Percentiles rank a stretch among this genome's conserved stretches.
Evolutionary conservation across 2,888 invertebrate genomes (phyloP).

Genomic region (Leptinotarsa tumamoca): DNA sequence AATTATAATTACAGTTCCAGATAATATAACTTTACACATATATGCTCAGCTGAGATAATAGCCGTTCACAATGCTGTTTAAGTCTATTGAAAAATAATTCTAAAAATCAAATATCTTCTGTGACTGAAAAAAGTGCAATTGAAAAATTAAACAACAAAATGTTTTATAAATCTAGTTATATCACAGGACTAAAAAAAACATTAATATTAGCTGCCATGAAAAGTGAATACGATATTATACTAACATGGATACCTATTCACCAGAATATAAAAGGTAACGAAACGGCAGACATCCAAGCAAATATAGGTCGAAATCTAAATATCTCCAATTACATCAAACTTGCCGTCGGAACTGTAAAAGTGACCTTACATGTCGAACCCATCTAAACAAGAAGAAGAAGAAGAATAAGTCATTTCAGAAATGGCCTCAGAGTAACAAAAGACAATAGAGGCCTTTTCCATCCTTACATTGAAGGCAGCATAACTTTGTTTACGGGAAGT

Average conservation of each 20-base stretch:
- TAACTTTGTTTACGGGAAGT: no score
- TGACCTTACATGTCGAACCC: no score
- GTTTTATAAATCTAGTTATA: background rate
- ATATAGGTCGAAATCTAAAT: background rate
- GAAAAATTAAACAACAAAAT: background rate
- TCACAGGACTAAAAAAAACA: background rate
- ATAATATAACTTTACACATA: background rate
- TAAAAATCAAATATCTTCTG: no score
- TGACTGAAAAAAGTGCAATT: background rate
- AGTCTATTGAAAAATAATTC: no score
- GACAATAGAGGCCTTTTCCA: no score
- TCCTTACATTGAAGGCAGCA: no score
- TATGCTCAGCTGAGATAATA: background rate
- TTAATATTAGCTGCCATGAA: background rate
- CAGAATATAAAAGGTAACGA: background rate
- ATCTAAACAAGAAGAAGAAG: no score
- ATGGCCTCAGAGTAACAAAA: no score
- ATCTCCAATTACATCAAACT: background rate
- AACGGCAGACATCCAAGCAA: background rate
- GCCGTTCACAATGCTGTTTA: background rate
- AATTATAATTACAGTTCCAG: background rate
- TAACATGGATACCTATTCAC: background rate
- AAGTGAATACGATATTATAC: background rate
- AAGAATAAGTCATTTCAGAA: no score
- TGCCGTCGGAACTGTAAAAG: no score